Evolutionary conservation across 2,888 invertebrate species (phyloP), one percentile per base, ranked within the genome.

Genomic region (Gnatocerus cornutus): DNA sequence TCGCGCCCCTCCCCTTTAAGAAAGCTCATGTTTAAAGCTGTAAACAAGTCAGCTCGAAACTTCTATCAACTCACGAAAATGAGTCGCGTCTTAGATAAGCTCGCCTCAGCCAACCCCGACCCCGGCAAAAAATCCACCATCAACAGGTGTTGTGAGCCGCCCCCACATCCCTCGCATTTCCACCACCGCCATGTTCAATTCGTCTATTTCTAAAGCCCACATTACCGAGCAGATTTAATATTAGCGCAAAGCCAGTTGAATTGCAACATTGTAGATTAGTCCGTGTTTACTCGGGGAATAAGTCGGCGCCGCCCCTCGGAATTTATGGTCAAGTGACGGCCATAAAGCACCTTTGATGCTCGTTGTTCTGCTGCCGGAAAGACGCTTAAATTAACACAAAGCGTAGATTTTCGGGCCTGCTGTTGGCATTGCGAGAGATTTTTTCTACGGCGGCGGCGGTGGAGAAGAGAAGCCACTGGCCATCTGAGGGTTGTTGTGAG

Each of bases 191-290:
- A 41, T 27, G 21, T 43, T 27, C 43, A 9, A 21, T 46, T 76
- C 74, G 72, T 73, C 72, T 74, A 73, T 73, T 72, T 73, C 74
- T 63, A 66, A 71, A 41, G 72, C 72, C 72, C 77, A 77, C 77
- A 78, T 78, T 78, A 78, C 74, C 76, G 77, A 74, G 75, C 78
- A 79, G 79, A 77, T 79, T 79, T 79, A 78, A 79, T 79, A 78
- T 77, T 77, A 77, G 76, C 74, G 75, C 76, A 77, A 74, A 75
- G 69, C 69, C 61, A 71, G 71, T 74, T 78, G 78, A 77, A 81
- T 81, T 79, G 79, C 81, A 79, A 81, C 81, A 80, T 80, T 82
- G 81, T 81, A 82, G 81, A 82, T 82, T 82, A 82, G 80, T 76
- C 79, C 78, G 79, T 82, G 82, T 83, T 81, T 82, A 81, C 82